Evolutionary conservation across 1,140 invertebrate genomes (phyloP), one percentile per base, ranked within the genome.

Genomic region (Polyergus mexicanus): DNA sequence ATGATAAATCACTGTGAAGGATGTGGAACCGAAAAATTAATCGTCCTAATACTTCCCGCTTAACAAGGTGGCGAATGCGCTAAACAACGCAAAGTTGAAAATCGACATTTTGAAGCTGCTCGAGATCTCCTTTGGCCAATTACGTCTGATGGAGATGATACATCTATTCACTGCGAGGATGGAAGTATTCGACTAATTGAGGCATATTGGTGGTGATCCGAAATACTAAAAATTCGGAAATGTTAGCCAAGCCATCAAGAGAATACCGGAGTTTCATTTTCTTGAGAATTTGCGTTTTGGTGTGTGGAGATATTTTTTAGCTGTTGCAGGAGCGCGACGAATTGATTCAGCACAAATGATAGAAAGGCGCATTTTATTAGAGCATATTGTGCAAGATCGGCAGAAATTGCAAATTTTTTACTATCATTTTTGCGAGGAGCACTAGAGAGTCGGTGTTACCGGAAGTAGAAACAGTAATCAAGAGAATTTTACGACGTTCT

Each of bases 31-130:
- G 35, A 86, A 54, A 84, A 60, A 54, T 84, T 86, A 87, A 84
- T 90, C 80, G 71, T 90, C 83, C 83, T 51, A 51, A 51, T 51
- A 51, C 47, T 88, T 90, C 72, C 88, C 56, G 71, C 65, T 90
- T 89, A 75, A 63, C 32, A 75, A 74, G 72, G 63, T 78, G 85
- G 80, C 68, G 66, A 66, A n/a, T 35, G n/a, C 58, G 85, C 68
- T 75, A 84, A 51, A 19, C 47, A 84, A 84, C 22, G 80, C 87
- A 69, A 62, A 60, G 47, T 51, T 54, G 77, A 69, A 80, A 77
- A 78, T 69, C 44, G 54, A 51, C 80, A 22, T 68, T 38, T 76
- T 47, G 56, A 89, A 75, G 74, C 62, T 87, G 68, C 54, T 90
- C 80, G 78, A 71, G 68, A 56, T 84, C 87, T 78, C 84, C 60